A percentile compares a stretch with the other conserved stretches of the same genome.
These are phyloP conservation scores for Pseudoatta argentina DNA, from an alignment of 1,140 invertebrate species.

Conservation along the genomic window DNA sequence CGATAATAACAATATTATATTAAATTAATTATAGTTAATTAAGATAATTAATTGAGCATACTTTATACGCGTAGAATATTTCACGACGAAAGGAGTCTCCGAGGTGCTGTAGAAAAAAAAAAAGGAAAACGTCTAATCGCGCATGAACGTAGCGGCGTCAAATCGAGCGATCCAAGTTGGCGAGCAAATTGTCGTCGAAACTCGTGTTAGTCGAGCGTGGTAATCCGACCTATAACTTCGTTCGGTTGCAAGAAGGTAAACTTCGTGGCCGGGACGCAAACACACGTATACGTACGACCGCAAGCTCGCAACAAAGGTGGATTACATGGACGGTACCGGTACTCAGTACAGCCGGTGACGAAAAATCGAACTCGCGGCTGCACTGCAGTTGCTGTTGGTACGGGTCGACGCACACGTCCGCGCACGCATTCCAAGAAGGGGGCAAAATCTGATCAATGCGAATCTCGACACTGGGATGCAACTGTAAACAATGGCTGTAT, in stretches of 20 bases:
- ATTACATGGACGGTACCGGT: conserved; percentile 37
- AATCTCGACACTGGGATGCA: conserved; percentile 39
- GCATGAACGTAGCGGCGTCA: conserved; percentile 35
- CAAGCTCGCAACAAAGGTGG: conserved; percentile 26
- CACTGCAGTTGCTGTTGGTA: neutral
- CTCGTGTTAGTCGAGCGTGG: conserved; percentile 59
- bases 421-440: conserved; percentile 21
- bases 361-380: conserved; percentile 53
- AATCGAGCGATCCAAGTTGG: conserved; percentile 56
- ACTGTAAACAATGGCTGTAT: conserved; percentile 26
- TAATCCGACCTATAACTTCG: conserved; percentile 67
- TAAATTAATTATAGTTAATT: neutral
- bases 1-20: neutral
- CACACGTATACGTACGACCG: conserved; percentile 12
- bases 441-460: conserved; percentile 61
- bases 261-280: conserved; percentile 61
- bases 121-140: neutral
- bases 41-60: neutral
- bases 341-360: neutral
- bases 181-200: conserved; percentile 56
- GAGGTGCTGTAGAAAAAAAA: neutral
- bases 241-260: conserved; percentile 65
- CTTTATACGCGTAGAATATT: neutral
- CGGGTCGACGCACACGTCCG: conserved; percentile 48
- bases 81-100: neutral